Evolutionary conservation across 2,797 vertebrate genomes (phyloP).

Genomic region (Cottoperca gobio): DNA sequence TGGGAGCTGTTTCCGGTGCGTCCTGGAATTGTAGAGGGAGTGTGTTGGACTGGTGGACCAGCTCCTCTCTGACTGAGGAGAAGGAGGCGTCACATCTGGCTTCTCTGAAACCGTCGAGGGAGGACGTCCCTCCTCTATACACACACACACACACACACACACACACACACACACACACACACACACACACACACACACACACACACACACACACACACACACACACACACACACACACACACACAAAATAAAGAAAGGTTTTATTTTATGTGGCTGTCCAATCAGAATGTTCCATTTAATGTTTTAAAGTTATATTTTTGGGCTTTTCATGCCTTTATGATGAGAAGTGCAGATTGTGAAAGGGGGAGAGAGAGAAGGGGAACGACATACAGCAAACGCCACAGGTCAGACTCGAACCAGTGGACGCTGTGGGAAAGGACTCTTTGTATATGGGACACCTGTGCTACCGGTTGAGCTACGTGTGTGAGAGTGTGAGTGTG

Average conservation of each 20-base stretch:
- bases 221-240: background rate
- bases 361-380: too few species aligned
- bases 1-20: constrained; percentile 88
- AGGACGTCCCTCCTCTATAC: constrained; percentile 88
- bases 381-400: too few species aligned
- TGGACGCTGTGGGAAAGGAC: too few species aligned
- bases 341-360: too few species aligned
- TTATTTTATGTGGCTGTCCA: too few species aligned
- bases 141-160: constrained; percentile 38
- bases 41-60: constrained; percentile 90
- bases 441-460: too few species aligned
- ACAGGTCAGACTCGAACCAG: too few species aligned
- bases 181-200: background rate
- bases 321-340: too few species aligned
- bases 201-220: background rate
- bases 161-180: constrained; percentile 8
- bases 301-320: too few species aligned
- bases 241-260: background rate
- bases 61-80: constrained; percentile 83
- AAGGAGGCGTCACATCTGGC: constrained; percentile 83
- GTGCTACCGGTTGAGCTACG: too few species aligned
- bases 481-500: too few species aligned
- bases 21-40: constrained; percentile 76
- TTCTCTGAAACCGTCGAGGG: constrained; percentile 84
- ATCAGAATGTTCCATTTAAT: too few species aligned